A percentile compares a stretch with the other conserved stretches of the same genome.
phyloP scores from a whole-genome alignment of 2,888 invertebrate genomes.

The Drosophila tripunctata region DNA sequence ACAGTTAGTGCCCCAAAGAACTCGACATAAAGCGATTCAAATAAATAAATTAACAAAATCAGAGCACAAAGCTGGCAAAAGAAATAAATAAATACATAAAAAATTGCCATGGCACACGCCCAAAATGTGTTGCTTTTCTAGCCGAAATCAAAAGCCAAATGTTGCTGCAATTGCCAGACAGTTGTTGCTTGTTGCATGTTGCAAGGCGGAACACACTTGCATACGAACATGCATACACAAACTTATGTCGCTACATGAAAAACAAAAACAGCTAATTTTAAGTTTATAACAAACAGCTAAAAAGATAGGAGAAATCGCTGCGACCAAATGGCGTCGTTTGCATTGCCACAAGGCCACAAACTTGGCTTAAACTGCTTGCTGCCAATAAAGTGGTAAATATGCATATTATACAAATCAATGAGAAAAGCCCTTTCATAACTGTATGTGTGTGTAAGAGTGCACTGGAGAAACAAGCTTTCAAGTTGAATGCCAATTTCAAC shows the following conservation, averaged over 20 bases:
- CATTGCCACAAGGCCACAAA: not conserved
- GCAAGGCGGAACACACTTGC: constrained; percentile 60
- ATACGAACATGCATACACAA: not conserved
- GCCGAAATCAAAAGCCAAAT: constrained; percentile 29
- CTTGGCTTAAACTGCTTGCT: not conserved
- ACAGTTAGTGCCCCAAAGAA: constrained; percentile 51
- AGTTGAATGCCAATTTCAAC: constrained; percentile 63
- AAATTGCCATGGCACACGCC: constrained; percentile 63
- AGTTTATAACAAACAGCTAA: constrained; percentile 15
- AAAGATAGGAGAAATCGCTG: constrained; percentile 25
- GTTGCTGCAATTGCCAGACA: constrained; percentile 31
- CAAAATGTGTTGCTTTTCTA: constrained; percentile 46
- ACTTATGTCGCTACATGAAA: constrained; percentile 2
- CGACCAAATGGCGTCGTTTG: constrained; percentile 26
- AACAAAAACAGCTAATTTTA: constrained; percentile 27
- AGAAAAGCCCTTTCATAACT: constrained; percentile 15
- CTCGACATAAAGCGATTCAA: constrained; percentile 42
- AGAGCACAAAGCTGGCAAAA: constrained; percentile 2
- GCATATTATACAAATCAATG: not conserved
- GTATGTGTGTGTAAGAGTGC: constrained; percentile 1
- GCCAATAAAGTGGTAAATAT: constrained; percentile 4
- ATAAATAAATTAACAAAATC: constrained; percentile 39
- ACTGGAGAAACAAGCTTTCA: constrained; percentile 49
- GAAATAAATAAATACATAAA: constrained; percentile 29
- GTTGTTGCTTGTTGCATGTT: constrained; percentile 16